Evolutionary conservation across 2,113 vertebrate species (phyloP), one percentile per base, ranked within the genome.

Genomic region (Rhea americana): DNA sequence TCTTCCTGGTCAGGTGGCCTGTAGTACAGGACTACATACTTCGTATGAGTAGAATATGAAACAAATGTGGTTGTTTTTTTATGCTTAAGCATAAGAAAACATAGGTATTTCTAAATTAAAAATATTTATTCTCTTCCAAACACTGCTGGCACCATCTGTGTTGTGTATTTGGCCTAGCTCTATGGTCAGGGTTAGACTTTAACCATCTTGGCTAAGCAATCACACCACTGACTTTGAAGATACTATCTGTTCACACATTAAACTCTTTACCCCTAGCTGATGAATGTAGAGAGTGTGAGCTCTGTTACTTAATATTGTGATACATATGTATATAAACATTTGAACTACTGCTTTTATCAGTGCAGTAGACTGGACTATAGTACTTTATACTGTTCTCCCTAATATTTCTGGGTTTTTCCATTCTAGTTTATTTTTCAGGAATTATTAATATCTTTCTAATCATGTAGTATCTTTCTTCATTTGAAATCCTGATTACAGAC

Each of bases 221-320:
- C 19, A 2, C 28, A 0, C 5, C 32, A 41, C 28, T 47, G 14
- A 0, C 21, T 18, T 10, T 2, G 15, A 18, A 51, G 59, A 14
- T 24, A 12, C 26, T 26, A 28, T 25, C 41, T 25, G 3, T 53
- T 6, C 24, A 10, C 77, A 19, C 37, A 2, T 17, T 22, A 18
- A 13, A 50, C 45, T 28, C 78, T n/a, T 14, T 45, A 35, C 6
- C 43, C 41, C 17, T 30, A 0, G 10, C n/a, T 51, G 73, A 7
- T 66, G 18, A 37, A 5, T 2, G 22, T 30, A 53, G 39, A 26
- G 28, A 59, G 56, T 11, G 30, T 24, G 35, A 82, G 79, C 89
- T 85, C n/a, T 43, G 5, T 37, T 86, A 68, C 6, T 13, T 41
- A 25, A 13, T 18, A 71, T 37, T 22, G 35, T 77, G 71, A 17